Base-by-base conservation (phyloP, 2,113 vertebrate genomes). In the Hemiprocne comata region DNA sequence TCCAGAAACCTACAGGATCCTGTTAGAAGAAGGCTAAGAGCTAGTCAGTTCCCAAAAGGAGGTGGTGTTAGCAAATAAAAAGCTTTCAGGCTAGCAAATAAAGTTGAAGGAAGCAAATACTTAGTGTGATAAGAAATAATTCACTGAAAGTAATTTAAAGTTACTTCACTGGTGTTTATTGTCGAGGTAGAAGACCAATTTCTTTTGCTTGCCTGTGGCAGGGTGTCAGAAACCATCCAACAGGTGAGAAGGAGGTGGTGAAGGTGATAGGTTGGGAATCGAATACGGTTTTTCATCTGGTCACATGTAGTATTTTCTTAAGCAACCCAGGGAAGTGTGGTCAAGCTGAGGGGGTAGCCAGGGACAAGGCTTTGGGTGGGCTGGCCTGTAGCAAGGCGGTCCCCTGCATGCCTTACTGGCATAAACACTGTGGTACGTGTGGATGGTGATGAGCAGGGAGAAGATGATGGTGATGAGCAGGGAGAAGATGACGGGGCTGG, bases 371-470 rank as follows among this genome's bases (percentile, higher is more conserved):
- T 65, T 16, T n/a, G 40, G 7, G 4, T 4, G n/a, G 25, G 13
- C 54, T 90, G 55, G 23, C 44, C 33, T 0, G 0, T 66, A 69
- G 53, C 70, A 26, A 5, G 38, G 13, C 44, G 69, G 24, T 34
- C 11, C 53, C 29, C 60, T 17, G 29, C 38, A 38, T 46, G 14
- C 42, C 31, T 46, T 38, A 7, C 1, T 1, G 11, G 36, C 40
- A 17, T 9, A 12, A 11, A 4, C 2, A 4, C 33, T 46, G 51
- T 2, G 5, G 34, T 0, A 0, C 4, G 2, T 6, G 28, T 5
- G 53, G 48, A n/a, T 26, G 29, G 17, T 7, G 7, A 16, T n/a
- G 38, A 3, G 1, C 2, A 6, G 29, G 8, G n/a, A n/a, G n/a
- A n/a, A n/a, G n/a, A n/a, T n/a, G 48, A n/a, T 26, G 29, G 17